A percentile compares a stretch with the other conserved stretches of the same genome.
phyloP scores from a whole-genome alignment of 92 coral and sea anemone species.

The Galaxea fascicularis region DNA sequence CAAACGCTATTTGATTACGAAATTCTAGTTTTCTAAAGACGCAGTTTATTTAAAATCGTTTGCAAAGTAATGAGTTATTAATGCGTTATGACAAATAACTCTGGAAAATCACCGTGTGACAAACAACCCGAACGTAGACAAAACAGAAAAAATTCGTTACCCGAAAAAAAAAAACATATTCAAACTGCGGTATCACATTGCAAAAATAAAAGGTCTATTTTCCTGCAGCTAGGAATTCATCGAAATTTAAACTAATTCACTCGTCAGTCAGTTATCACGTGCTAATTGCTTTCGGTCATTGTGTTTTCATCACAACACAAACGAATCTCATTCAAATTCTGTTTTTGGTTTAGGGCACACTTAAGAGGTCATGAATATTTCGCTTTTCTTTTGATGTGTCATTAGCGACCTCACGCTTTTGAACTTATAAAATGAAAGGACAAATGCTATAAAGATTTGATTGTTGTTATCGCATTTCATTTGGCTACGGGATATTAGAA shows the following conservation, averaged over 20 bases:
- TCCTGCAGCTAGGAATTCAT: no score
- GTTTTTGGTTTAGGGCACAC: neutral
- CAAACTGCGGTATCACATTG: neutral
- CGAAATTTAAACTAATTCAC: neutral
- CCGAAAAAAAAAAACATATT: neutral
- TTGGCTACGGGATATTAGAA: neutral
- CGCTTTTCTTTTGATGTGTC: neutral
- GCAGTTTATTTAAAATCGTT: neutral
- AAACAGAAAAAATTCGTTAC: no score
- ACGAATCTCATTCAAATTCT: constrained; percentile 11
- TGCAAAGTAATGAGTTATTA: neutral
- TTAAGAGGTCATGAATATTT: neutral
- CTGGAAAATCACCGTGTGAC: neutral
- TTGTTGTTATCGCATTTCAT: neutral
- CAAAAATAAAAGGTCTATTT: neutral
- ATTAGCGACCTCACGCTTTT: neutral
- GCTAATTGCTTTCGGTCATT: constrained; percentile 10
- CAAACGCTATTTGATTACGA: no score
- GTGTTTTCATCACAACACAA: constrained; percentile 6
- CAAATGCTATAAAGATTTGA: neutral
- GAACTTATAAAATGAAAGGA: neutral
- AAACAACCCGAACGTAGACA: neutral
- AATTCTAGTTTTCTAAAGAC: no score
- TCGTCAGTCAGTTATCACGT: neutral
- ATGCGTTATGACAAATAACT: neutral